Base-by-base conservation (phyloP, 2,888 invertebrate species). In the Saturnia japonica region DNA sequence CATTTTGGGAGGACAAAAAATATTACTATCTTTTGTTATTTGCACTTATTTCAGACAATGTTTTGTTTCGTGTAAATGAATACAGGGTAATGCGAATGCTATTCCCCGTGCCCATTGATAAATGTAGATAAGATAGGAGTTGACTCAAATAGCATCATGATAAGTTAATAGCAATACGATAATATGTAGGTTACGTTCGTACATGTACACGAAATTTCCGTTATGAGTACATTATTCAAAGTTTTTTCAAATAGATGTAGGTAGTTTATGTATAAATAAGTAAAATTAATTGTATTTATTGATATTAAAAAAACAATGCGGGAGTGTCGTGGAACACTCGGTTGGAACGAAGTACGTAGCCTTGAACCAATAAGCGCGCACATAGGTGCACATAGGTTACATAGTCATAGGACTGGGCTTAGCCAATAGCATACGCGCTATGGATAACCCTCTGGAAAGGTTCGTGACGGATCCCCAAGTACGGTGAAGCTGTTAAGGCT, bases 21-120 rank as follows among this genome's bases (percentile, higher is more conserved):
- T 47, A 54, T 51, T 54, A 54, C 7, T 42, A 42, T 67, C 25
- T 66, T 67, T 69, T 57, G 16, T 60, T 54, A 22, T 69, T 42
- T 19, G 19, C 19, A 62, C 70, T 64, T 40, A n/a, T 64, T 40
- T 64, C 11, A 25, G 19, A 47, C 51, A 70, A 51, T 74, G 74
- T 77, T 82, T 82, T 82, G 77, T 81, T 81, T 82, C 74, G 76
- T 79, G 81, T 78, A 81, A 83, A 84, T 74, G 81, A 78, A 78
- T 77, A 78, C 79, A 80, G 77, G 81, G 64, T 64, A 80, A 78
- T 72, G 71, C 75, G 76, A 78, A 75, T 78, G 75, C 77, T 75
- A 78, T 82, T 75, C 81, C 40, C 82, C 85, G 88, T 89, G 76
- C 88, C 88, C 86, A 88, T 86, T 88, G 91, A 91, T 91, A 90